These are phyloP conservation scores for Synanceia verrucosa DNA, from an alignment of 2,797 vertebrate genomes.

Conservation along the genomic window DNA sequence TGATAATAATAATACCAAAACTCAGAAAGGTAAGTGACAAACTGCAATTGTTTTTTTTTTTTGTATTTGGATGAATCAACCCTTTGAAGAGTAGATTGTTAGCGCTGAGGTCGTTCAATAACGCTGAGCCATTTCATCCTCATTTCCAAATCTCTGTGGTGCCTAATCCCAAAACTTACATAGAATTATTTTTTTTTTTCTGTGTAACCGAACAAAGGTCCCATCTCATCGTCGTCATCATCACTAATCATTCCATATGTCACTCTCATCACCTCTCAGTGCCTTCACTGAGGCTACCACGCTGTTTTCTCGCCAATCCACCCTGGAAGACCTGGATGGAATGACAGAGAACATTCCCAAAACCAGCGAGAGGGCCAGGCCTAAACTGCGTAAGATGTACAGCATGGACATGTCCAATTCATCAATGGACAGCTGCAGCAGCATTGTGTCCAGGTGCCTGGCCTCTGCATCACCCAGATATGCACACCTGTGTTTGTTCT, in stretches of 20 bases:
- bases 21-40: background rate
- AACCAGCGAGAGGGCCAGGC: slow-evolving; percentile 97
- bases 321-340: slow-evolving; percentile 96
- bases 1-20: background rate
- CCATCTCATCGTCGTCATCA: slow-evolving; percentile 41
- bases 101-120: background rate
- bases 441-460: slow-evolving; percentile 95
- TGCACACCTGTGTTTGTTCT: background rate
- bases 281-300: slow-evolving; percentile 97
- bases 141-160: too few relatives aligned
- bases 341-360: slow-evolving; percentile 93
- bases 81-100: background rate
- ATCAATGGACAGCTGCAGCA: slow-evolving; percentile 95
- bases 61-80: background rate
- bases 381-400: slow-evolving; percentile 96
- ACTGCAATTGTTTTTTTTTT: background rate
- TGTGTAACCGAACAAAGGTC: slow-evolving; percentile 5
- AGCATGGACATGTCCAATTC: slow-evolving; percentile 94
- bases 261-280: slow-evolving; percentile 85
- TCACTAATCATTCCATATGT: slow-evolving; percentile 39
- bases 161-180: too few relatives aligned
- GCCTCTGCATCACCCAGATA: slow-evolving; percentile 44
- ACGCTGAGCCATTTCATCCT: slow-evolving; percentile 9
- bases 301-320: slow-evolving; percentile 97
- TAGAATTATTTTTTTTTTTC: too few relatives aligned